Evolutionary conservation across 1,140 invertebrate species (phyloP).

Genomic region (Samia ricini): DNA sequence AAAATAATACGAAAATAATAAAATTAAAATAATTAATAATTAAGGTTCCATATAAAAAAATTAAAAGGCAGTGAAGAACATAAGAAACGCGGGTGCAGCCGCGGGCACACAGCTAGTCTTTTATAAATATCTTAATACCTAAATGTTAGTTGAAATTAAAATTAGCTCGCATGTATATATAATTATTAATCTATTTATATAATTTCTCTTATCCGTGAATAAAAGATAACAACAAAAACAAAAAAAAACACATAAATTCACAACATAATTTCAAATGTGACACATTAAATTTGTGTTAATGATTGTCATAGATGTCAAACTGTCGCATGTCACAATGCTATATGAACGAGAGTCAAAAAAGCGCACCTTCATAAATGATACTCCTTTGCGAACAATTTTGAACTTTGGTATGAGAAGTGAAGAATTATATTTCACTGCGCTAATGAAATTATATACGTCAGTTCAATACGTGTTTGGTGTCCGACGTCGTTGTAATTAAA

Average conservation of each 20-base stretch:
- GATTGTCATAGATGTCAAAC: conserved; percentile 31
- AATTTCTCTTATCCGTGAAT: neutral
- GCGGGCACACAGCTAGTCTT: too few relatives aligned
- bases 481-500: conserved; percentile 46
- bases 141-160: neutral
- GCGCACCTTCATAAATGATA: neutral
- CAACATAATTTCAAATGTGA: conserved; percentile 20
- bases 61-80: too few relatives aligned
- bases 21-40: too few relatives aligned
- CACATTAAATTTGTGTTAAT: conserved; percentile 34
- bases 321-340: conserved; percentile 44
- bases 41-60: too few relatives aligned
- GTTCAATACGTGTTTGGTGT: neutral
- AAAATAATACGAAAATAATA: too few relatives aligned
- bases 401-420: neutral
- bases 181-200: neutral
- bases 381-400: neutral
- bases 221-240: conserved; percentile 17
- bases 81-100: too few relatives aligned
- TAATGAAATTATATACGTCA: neutral
- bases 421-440: neutral
- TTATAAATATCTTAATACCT: too few relatives aligned
- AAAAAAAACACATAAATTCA: neutral
- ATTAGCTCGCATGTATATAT: too few relatives aligned
- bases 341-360: conserved; percentile 14